Base-by-base conservation (phyloP, 92 coral and sea anemone species). In the Metridium senile region DNA sequence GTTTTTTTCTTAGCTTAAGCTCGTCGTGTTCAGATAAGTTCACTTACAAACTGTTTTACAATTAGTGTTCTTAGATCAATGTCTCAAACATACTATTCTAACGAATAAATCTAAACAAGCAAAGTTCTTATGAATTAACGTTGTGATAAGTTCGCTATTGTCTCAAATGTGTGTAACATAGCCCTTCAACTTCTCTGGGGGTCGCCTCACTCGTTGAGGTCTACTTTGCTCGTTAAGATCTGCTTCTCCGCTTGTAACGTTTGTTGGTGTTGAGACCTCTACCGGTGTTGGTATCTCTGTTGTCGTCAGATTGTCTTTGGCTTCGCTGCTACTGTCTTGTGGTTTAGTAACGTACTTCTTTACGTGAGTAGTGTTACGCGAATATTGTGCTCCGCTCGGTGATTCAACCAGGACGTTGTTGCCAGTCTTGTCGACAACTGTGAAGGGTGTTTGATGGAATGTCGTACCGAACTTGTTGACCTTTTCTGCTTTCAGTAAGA, bases 341-440 rank as follows among this genome's bases (percentile, higher is more conserved):
- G 30, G 52, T 22, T 34, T 21, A 28, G 72, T 22, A 0, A 67
- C 0, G 72, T 33, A 47, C 26, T 26, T 76, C 80, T 72, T 87
- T 9, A 82, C 84, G 65, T 77, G 84, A 0, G 87, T 26, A 17
- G 85, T 56, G 53, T 82, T 82, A 11, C 87, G 34, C 2, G 79
- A 61, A 45, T 71, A 76, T 39, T 82, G 88, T 35, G 47, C 84
- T 39, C 84, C 84, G 18, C 61, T 31, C 43, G 47, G 72, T 0
- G 81, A 77, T 25, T 82, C 57, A 33, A 87, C 49, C 11, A 72
- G 28, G 32, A 74, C 71, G 52, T 68, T 83, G 68, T 65, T 83
- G 16, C 88, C 88, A 20, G 43, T 68, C 58, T 83, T 88, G 57
- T 20, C 74, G 25, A 79, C 30, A 1, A 83, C 82, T 6, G 74